Evolutionary conservation across 2,888 invertebrate genomes (phyloP).

Genomic region (Tromatobia lineatoria): DNA sequence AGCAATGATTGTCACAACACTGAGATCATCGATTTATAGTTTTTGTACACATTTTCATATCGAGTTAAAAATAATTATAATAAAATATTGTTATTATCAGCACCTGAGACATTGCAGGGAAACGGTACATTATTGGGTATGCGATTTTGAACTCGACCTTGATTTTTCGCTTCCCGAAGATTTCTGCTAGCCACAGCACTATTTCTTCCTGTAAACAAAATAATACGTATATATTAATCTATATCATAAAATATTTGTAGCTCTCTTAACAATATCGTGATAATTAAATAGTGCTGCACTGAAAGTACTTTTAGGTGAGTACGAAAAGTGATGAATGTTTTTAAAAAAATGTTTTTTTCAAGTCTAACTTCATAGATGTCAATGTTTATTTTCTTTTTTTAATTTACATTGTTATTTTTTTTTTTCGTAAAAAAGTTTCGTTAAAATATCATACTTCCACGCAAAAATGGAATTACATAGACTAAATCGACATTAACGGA

Average conservation of each 20-base stretch:
- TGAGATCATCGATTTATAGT: background rate
- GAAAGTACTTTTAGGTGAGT: too few relatives aligned
- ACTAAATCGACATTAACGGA: background rate
- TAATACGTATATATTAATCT: too few relatives aligned
- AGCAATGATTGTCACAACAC: too few relatives aligned
- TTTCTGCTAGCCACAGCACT: conserved; percentile 66
- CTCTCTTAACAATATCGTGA: background rate
- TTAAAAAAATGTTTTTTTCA: too few relatives aligned
- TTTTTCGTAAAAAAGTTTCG: too few relatives aligned
- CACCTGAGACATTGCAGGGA: conserved; percentile 80
- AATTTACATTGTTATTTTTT: too few relatives aligned
- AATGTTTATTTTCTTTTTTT: too few relatives aligned
- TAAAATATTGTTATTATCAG: background rate
- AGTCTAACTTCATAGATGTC: too few relatives aligned
- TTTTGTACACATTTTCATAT: background rate
- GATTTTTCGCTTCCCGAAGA: conserved; percentile 57
- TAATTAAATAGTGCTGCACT: too few relatives aligned
- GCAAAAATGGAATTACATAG: background rate
- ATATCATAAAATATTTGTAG: background rate
- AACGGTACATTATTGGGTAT: conserved; percentile 73
- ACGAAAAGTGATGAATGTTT: too few relatives aligned
- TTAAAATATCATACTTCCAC: too few relatives aligned
- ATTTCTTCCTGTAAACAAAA: conserved; percentile 66
- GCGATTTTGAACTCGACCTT: conserved; percentile 70
- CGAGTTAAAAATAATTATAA: background rate